Conservation (phyloP, 2,888 invertebrate genomes). For the Ecdyonurus torrentis region DNA sequence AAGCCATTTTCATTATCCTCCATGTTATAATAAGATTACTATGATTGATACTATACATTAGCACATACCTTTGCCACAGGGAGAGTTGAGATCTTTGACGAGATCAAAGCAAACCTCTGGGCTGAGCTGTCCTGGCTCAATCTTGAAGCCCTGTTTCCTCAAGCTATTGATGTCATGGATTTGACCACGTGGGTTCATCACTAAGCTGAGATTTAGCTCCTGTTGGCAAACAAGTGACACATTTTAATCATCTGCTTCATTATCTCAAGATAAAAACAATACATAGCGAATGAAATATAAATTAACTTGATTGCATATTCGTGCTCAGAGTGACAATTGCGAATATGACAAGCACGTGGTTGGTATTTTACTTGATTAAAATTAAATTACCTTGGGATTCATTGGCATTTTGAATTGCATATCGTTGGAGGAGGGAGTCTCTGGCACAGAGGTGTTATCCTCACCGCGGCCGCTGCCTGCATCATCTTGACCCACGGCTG, state of each 20-base stretch:
- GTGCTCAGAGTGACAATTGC: too few relatives aligned
- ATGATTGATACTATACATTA: too few relatives aligned
- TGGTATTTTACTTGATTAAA: neutral
- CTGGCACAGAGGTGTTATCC: neutral
- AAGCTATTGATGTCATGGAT: conserved; percentile 49
- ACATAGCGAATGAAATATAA: neutral
- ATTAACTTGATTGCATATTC: neutral
- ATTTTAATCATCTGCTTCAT: neutral
- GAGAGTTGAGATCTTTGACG: conserved; percentile 59
- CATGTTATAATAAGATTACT: too few relatives aligned
- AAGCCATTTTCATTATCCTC: too few relatives aligned
- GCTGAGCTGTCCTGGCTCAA: conserved; percentile 44
- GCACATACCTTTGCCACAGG: conserved; percentile 60
- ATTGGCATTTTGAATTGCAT: neutral
- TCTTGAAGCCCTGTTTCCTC: conserved; percentile 43
- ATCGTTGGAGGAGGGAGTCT: neutral
- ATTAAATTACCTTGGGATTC: neutral
- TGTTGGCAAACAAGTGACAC: conserved; percentile 1
- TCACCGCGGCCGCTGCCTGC: neutral
- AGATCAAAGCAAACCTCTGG: conserved; percentile 60
- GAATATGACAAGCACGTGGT: too few relatives aligned
- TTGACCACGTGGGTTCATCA: conserved; percentile 62
- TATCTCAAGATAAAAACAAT: neutral
- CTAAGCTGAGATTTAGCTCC: conserved; percentile 28
- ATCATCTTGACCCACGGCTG: neutral